These are phyloP conservation scores for Microcebus jonahi DNA, from an alignment of 2,113 vertebrate genomes.

Conservation along the genomic window DNA sequence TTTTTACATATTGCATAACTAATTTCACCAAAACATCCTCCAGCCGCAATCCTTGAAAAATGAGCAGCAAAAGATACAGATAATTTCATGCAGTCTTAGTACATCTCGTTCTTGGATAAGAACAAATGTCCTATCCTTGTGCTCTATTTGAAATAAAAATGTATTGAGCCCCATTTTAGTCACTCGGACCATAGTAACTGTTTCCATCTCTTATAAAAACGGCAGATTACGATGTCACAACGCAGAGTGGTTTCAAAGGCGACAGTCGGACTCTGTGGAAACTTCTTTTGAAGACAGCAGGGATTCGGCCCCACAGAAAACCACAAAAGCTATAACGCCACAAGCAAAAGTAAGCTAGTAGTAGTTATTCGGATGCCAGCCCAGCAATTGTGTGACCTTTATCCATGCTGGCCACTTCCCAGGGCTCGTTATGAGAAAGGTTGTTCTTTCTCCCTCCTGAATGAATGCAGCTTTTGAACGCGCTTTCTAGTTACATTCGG, in stretches of 20 bases:
- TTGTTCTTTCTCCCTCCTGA: conserved; percentile 78
- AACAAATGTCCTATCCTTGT: neutral
- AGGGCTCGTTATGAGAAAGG: conserved; percentile 81
- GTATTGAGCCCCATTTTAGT: neutral
- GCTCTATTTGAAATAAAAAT: neutral
- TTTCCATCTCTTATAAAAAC: conserved; percentile 32
- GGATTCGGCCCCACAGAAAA: conserved; percentile 37
- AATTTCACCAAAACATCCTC: neutral
- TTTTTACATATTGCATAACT: neutral
- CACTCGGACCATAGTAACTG: neutral
- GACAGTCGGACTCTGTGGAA: conserved; percentile 42
- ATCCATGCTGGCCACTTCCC: conserved; percentile 76
- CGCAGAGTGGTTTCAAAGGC: neutral
- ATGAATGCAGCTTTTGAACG: conserved; percentile 87
- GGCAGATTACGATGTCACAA: neutral
- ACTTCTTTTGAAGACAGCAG: conserved; percentile 34
- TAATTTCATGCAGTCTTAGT: neutral
- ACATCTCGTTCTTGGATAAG: neutral
- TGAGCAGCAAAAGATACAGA: neutral
- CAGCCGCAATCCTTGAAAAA: neutral
- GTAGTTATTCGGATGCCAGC: conserved; percentile 76
- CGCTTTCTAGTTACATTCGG: conserved; percentile 82
- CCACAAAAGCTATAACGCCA: conserved; percentile 55
- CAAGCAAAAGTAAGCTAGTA: conserved; percentile 75
- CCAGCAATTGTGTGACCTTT: conserved; percentile 78